Base-by-base conservation (phyloP, 2,888 invertebrate species). In the Drosophila prostipennis region DNA sequence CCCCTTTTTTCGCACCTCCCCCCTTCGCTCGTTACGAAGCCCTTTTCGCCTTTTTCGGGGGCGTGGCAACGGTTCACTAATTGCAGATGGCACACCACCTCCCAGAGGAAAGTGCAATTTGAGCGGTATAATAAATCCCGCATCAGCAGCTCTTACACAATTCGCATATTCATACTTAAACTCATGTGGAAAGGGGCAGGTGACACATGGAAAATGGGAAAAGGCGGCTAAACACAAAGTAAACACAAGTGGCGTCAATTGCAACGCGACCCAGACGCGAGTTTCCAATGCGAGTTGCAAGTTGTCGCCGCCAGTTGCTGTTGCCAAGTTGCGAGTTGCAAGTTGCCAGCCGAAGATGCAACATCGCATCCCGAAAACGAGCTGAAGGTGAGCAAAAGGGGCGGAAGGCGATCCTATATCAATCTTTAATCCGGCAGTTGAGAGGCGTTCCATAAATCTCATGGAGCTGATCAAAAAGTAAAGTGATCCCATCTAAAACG, bases 81-180 rank as follows among this genome's bases (percentile, higher is more conserved):
- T 64, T 65, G 37, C 60, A 51, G 29, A 64, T 43, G 42, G 16
- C 23, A 40, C 29, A 29, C 26, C 26, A 29, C 29, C 29, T 26
- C 39, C 34, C 36, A 19, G 32, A 29, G 34, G 49, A 63, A 63
- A 63, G 63, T 63, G 67, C 61, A 64, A 63, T 48, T 34, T 63
- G 40, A 63, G 32, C 67, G 65, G 26, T 26, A 52, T 16, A 61
- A 64, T 64, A 64, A 64, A 64, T 43, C 65, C 39, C 64, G 26
- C 64, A 52, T 37, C 60, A 60, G 60, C 61, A 61, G 23, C n/a
- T 43, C 52, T 64, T 64, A 65, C 64, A 64, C 64, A 64, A 64
- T 52, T 14, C 23, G 8, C 16, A 10, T 5, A n/a, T 10, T 23
- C 14, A 19, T 23, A 11, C 11, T 5, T 13, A 5, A 11, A 34